Base-by-base conservation (phyloP, 1,140 invertebrate genomes). In the Rhagoletis pomonella region DNA sequence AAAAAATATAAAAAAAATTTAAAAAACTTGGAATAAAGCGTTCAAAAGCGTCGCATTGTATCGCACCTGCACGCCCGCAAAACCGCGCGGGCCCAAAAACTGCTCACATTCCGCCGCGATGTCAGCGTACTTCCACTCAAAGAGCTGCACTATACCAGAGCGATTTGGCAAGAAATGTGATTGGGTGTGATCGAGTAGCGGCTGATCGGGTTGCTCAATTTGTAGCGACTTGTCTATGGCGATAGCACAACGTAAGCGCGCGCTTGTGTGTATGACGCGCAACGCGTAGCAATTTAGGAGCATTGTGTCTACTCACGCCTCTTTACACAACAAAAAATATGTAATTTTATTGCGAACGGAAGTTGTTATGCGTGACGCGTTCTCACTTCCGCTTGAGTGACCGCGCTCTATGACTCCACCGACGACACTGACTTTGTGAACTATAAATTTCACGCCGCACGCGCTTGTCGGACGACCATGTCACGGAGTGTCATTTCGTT, bases 91-190 rank as follows among this genome's bases (percentile, higher is more conserved):
- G 55, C 94, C 95, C 1, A 97, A 92, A 90, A 96, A 96, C 65
- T 93, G 89, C 91, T 96, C 95, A 90, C 96, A 97, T 92, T 97
- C 96, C 9, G 90, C 90, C 4, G 96, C 96, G 88, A 97, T 95
- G 90, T 96, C 96, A 1, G 91, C 90, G 50, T 89, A 93, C 91
- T 94, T 95, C 96, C 96, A 97, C 91, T 96, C 96, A 88, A 96
- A 96, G 50, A 96, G 90, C 90, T 95, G 95, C 4, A 95, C 95
- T 86, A 95, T 94, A 0, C 93, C 77, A 19, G 86, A 17, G 50
- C 86, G 88, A 62, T 87, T 85, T 64, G 55, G 62, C 14, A 58
- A 60, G 50, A 88, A 87, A 67, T 88, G 62, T 42, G 88, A 42
- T 14, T 60, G 55, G 10, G 58, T 85, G 29, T 85, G 84, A 47